Evolutionary conservation across 2,888 invertebrate species (phyloP).

Genomic region (Epsilonema sp.): DNA sequence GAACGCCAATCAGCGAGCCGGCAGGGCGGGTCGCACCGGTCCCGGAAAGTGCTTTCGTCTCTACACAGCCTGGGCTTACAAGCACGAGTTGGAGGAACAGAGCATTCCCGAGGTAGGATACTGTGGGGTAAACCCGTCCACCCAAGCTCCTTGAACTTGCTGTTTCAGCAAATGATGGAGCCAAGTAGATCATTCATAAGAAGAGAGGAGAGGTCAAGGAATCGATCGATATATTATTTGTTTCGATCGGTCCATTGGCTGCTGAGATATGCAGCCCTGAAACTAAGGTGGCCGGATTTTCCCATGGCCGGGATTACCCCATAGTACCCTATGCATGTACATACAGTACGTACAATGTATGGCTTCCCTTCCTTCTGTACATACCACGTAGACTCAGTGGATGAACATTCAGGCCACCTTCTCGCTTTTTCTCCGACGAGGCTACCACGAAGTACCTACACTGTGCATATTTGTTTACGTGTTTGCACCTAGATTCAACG

Average conservation of each 20-base stretch:
- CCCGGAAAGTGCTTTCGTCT: conserved; percentile 94
- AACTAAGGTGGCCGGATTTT: too few species aligned
- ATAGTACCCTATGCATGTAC: too few species aligned
- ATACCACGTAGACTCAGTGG: background rate
- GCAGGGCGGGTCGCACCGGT: conserved; percentile 79
- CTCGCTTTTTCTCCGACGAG: conserved; percentile 1
- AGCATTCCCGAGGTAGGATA: conserved; percentile 68
- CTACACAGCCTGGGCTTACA: conserved; percentile 95
- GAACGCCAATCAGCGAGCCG: conserved; percentile 91
- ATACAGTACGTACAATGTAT: too few species aligned
- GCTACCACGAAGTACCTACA: background rate
- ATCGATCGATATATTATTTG: too few species aligned
- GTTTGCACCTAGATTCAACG: conserved; percentile 51
- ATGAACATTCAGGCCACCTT: conserved; percentile 1
- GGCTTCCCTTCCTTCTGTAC: background rate
- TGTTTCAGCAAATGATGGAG: too few species aligned
- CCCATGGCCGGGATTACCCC: too few species aligned
- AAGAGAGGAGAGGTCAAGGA: too few species aligned
- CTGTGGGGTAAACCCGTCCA: too few species aligned
- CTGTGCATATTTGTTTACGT: background rate
- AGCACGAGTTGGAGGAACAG: conserved; percentile 91
- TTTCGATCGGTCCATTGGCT: too few species aligned
- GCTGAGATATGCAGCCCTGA: too few species aligned
- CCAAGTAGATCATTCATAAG: too few species aligned
- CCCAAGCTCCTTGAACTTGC: too few species aligned